These are phyloP conservation scores for Rotaria magnacalcarata DNA, from an alignment of 2,888 invertebrate species.

Conservation along the genomic window DNA sequence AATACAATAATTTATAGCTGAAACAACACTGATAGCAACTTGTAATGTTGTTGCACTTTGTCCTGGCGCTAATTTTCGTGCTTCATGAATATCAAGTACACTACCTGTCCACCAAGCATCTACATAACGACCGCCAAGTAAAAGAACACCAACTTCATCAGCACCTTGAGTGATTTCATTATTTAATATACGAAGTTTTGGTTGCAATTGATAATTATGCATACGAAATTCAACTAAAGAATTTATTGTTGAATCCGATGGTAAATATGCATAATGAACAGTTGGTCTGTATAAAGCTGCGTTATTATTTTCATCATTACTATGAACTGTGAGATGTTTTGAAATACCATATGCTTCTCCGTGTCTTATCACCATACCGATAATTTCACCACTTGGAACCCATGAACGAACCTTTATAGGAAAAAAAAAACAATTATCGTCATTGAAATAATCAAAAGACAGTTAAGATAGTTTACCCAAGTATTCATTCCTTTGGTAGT, in stretches of 20 bases:
- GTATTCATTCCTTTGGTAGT: background rate
- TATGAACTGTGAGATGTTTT: background rate
- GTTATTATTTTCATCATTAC: background rate
- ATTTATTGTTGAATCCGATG: background rate
- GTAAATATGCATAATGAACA: conserved; percentile 25
- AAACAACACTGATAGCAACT: background rate
- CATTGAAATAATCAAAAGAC: too few species aligned
- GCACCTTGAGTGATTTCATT: conserved; percentile 2
- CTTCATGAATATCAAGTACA: conserved; percentile 23
- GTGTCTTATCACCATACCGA: conserved; percentile 15
- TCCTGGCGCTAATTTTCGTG: background rate
- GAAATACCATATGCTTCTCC: conserved; percentile 25
- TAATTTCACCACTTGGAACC: conserved; percentile 28
- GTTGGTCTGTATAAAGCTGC: background rate
- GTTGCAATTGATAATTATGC: conserved; percentile 28
- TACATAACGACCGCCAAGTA: background rate
- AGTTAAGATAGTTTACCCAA: background rate
- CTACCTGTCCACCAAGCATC: conserved; percentile 5
- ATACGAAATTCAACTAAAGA: conserved; percentile 22
- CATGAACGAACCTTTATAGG: conserved; percentile 1
- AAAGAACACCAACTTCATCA: conserved; percentile 23
- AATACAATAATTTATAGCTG: background rate
- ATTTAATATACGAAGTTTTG: background rate
- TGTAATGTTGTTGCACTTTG: conserved; percentile 28
- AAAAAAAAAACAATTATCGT: background rate